Evolutionary conservation across 1,140 invertebrate species (phyloP).

Genomic region (Heterodera carotae): DNA sequence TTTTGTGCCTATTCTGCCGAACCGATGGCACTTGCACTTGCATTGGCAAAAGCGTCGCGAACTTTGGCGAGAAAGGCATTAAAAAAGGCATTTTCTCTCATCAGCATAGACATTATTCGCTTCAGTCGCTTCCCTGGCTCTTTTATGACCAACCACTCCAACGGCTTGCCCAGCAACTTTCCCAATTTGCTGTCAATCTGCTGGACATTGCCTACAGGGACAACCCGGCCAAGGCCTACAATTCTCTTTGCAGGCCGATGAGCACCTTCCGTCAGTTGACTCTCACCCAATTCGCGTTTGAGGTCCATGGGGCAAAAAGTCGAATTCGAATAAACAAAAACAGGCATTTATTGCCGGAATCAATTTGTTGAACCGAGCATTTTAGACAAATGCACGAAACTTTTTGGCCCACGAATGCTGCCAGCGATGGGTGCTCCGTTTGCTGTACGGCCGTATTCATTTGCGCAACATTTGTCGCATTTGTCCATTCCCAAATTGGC

Average conservation of each 20-base stretch:
- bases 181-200: slow-evolving; percentile 40
- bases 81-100: not conserved
- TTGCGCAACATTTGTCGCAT: slow-evolving; percentile 21
- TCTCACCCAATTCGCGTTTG: slow-evolving; percentile 56
- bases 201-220: slow-evolving; percentile 45
- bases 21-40: slow-evolving; percentile 27
- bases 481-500: slow-evolving; percentile 49
- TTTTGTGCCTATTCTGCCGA: slow-evolving; percentile 35
- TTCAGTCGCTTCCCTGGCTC: slow-evolving; percentile 56
- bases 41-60: slow-evolving; percentile 25
- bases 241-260: slow-evolving; percentile 46
- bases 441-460: slow-evolving; percentile 58
- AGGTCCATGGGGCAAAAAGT: too few species aligned
- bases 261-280: slow-evolving; percentile 46
- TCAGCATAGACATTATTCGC: not conserved
- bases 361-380: too few species aligned
- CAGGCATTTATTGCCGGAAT: too few species aligned
- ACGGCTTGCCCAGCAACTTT: slow-evolving; percentile 39
- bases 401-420: slow-evolving; percentile 61
- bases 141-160: slow-evolving; percentile 57
- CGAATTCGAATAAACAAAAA: too few species aligned
- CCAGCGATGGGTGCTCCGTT: slow-evolving; percentile 56
- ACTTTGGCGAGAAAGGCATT: slow-evolving; percentile 26
- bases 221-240: slow-evolving; percentile 48
- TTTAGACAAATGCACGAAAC: slow-evolving; percentile 42